These are phyloP conservation scores for Rhinoptilus africanus DNA, from an alignment of 2,113 vertebrate genomes.

Conservation along the genomic window DNA sequence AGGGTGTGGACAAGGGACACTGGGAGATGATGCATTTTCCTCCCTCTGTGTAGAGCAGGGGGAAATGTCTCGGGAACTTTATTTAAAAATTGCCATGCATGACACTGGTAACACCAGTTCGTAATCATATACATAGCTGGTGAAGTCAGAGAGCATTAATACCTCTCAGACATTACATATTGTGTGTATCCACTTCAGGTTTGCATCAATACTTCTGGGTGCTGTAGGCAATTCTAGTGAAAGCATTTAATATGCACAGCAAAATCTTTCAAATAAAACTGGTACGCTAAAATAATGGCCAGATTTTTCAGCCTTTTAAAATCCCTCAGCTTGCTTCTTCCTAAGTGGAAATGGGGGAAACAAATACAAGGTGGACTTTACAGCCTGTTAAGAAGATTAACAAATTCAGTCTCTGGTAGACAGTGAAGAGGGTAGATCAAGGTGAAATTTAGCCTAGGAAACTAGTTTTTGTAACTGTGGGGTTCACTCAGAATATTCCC, in stretches of 20 bases:
- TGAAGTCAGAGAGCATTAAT: neutral
- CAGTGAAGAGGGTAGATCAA: neutral
- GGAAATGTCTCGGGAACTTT: neutral
- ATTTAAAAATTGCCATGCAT: neutral
- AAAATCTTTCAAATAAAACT: neutral
- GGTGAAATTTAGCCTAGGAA: neutral
- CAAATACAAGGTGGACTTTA: neutral
- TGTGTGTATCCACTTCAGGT: neutral
- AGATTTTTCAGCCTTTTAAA: neutral
- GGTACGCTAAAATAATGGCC: neutral
- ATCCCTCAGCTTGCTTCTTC: neutral
- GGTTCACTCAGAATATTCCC: neutral
- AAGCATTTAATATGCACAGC: neutral
- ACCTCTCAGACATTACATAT: neutral
- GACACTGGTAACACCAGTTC: neutral
- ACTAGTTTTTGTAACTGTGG: neutral
- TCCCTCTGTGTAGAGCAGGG: neutral
- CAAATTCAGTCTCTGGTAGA: neutral
- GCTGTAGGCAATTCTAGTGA: neutral
- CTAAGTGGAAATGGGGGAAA: neutral
- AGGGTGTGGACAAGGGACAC: neutral
- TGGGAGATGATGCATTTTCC: neutral
- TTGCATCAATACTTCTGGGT: neutral
- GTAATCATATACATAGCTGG: neutral
- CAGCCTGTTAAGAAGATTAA: neutral